Base-by-base conservation (phyloP, 2,888 invertebrate genomes). In the Drosophila kanekoi region DNA sequence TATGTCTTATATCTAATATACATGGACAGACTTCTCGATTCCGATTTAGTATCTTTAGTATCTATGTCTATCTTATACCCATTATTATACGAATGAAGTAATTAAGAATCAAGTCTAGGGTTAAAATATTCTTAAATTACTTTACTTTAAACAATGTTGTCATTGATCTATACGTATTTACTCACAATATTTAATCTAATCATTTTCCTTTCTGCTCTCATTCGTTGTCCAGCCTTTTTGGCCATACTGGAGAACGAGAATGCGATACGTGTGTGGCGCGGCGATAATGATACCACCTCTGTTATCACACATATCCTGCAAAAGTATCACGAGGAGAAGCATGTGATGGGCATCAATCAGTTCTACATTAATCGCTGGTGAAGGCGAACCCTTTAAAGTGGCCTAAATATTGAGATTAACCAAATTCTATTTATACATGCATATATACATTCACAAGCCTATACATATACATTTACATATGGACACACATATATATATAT, bases 251-350 rank as follows among this genome's bases (percentile, higher is more conserved):
- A 95, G 89, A 94, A 94, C 79, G 95, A 95, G 43, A 93, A 93
- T 58, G 93, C 94, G 40, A 94, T 94, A 72, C 94, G 93, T 77
- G 93, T 94, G 72, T 95, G 95, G 94, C 93, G 95, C 59, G 94
- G 94, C 79, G 95, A 95, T 90, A 94, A 94, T n/a, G 95, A 95
- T 81, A 94, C 95, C 33, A 94, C 94, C 48, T 94, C 95, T 18
- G 93, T 95, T 62, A 93, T 95, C 53, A 94, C 94, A 88, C 94
- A 95, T 91, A 94, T 95, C 79, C 94, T 95, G 75, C 93, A 94
- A 78, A 94, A 94, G 70, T 95, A 94, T 91, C 94, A 94, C 81
- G 93, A 94, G 60, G 95, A 95, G 84, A 95, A 94, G 90, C 94
- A 94, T 90, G 93, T 94, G 48, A 90, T 93, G 77, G 93, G 93